Base-by-base conservation (phyloP, 2,797 vertebrate species). In the Pogoniulus pusillus region DNA sequence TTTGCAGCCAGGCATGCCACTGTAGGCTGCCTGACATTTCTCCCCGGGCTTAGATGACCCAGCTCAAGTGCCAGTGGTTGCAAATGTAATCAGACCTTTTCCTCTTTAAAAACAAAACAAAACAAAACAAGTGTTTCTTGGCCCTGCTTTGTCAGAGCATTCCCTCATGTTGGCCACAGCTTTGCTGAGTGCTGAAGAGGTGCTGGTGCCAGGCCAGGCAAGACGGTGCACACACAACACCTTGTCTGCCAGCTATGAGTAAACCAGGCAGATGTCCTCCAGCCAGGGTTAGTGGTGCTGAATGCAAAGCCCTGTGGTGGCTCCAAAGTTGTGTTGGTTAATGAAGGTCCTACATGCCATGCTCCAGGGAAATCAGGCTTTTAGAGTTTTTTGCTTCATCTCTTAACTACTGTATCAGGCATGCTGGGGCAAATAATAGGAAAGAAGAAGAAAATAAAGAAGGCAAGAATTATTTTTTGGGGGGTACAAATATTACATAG, bases 31-130 rank as follows among this genome's bases (percentile, higher is more conserved):
- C 35, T 29, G 35, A 39, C 22, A 2, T 76, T 85, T 81, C 83
- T 81, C 59, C 8, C 63, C 35, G 53, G 34, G 24, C 86, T 93
- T 90, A 45, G 30, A 54, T 64, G 53, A n/a, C 35, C 68, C 74
- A 82, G 39, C 53, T 54, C 43, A 73, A 79, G 58, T n/a, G 65
- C 53, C 43, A 83, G 4, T 10, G 27, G 76, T 63, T 65, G 16
- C 47, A 84, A 88, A 8, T 45, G 62, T 81, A 83, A 78, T 83
- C 57, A 60, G 69, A 66, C 49, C 9, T 91, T 73, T 59, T 32
- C 6, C 6, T 34, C 60, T 43, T 51, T 13, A 27, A 27, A 12
- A 27, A 23, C 39, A 41, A 41, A 39, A 13, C 35, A n/a, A 37
- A 26, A 72, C 60, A 32, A 37, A 27, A 30, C 22, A 20, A 23